Base-by-base conservation (phyloP, 1,140 invertebrate genomes). In the Papilio machaon region DNA sequence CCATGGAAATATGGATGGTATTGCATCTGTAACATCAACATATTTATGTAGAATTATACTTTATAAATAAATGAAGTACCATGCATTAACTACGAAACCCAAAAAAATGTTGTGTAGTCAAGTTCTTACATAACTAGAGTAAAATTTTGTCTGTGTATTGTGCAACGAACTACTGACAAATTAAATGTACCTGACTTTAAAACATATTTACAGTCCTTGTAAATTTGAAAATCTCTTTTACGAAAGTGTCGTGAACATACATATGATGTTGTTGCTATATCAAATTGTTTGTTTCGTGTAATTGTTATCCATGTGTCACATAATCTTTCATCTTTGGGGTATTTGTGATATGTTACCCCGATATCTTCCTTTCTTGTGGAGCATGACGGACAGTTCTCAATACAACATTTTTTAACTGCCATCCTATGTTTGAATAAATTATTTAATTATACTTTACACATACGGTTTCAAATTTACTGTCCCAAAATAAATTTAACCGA, bases 301-400 rank as follows among this genome's bases (percentile, higher is more conserved):
- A 88, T 85, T 38, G 80, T 38, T 73, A 87, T 80, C 92, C 92
- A 94, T 70, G 23, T 83, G 54, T 89, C 81, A 80, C 88, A 82
- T 58, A 92, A 83, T 76, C 70, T 75, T 60, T 80, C 79, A 67
- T 94, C 85, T 91, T 92, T 94, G 35, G 91, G 91, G 81, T 89
- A 94, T 83, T 91, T 94, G 86, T 94, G 92, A 52, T 90, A 94
- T 80, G 92, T 92, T 17, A 94, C 92, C 84, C 92, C 91, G 78
- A 83, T 80, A 80, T 94, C 92, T 84, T 94, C 92, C 67, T 86
- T 83, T 87, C 91, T 89, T 82, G 86, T 87, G 54, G 91, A 90
- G 81, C 87, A 88, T 67, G 92, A 94, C 46, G 85, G 89, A 90
- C 92, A 94, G 79, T 88, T 86, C 73, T 87, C 85, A 84, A 94